Base-by-base conservation (phyloP, 2,888 invertebrate species). In the Vanessa cardui region DNA sequence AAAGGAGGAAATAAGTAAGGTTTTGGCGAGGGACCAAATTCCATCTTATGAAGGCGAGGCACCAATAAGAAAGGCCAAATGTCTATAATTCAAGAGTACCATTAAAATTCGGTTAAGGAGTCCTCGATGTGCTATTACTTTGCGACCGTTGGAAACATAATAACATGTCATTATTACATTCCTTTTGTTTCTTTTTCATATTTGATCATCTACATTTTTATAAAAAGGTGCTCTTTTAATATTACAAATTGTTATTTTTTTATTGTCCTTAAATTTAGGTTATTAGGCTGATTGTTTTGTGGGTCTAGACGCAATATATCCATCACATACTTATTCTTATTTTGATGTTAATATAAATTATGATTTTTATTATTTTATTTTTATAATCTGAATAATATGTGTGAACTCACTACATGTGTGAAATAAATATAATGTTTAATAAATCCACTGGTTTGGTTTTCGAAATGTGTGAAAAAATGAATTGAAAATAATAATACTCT, bases 91-190 rank as follows among this genome's bases (percentile, higher is more conserved):
- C 77, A 74, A 71, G 72, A 69, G 69, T 67, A 72, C 77, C 79
- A 82, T 85, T 84, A 84, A 83, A 83, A 80, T 79, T 83, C 81
- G 76, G 81, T 82, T 78, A 76, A 77, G 77, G 75, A 76, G 31
- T 68, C 68, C 65, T 60, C 74, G 70, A 71, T 61, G 66, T 61
- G 66, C 76, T 76, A 77, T 80, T 80, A 81, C 77, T 78, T 76
- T 73, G 68, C 72, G 73, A 70, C 76, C 74, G 80, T 82, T 78
- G 79, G 80, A 80, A 81, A 77, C 76, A 75, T 86, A 86, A 84
- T 86, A 82, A 84, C 77, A 80, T 83, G 75, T 86, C 78, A 86
- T 87, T 86, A 86, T 74, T 73, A 71, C 72, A 74, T 79, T 79
- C 78, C 76, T 77, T 76, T 63, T 63, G 60, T 63, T 69, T 67